Base-by-base conservation (phyloP, 2,113 vertebrate genomes). In the Pterocles burchelli region DNA sequence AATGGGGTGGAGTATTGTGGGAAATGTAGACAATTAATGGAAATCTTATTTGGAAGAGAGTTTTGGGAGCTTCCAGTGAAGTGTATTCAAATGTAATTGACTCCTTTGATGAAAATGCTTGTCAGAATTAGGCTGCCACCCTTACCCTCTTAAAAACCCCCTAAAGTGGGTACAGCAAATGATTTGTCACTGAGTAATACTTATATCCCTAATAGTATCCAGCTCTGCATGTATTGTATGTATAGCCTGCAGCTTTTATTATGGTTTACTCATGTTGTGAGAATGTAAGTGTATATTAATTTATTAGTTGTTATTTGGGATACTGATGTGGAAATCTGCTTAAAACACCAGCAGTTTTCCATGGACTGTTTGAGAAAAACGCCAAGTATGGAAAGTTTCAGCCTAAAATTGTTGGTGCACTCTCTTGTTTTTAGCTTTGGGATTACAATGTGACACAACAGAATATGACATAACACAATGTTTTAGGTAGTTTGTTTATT, bases 1-100 rank as follows among this genome's bases (percentile, higher is more conserved):
- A 95, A 86, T 83, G 83, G 90, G 97, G 98, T 97, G 98, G 97
- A 88, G 97, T 84, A 29, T 52, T 68, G 25, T 86, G 93, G 95
- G 94, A 96, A 94, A 81, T 66, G 46, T 79, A 59, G 86, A 43
- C 92, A 96, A 85, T 93, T 95, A 88, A 95, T 95, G 85, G 88
- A 96, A 97, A 91, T 95, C 61, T 62, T 88, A 57, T 97, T 91
- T 97, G 65, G 79, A 88, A 83, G 61, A 85, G 88, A 87, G 55
- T 89, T 94, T 80, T 72, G 51, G 80, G 57, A 86, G 41, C 85
- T 94, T 76, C 71, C 62, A 81, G 86, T 91, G 62, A 91, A 80
- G 12, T 29, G 51, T 61, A 73, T 86, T 82, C 22, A 71, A 65
- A 85, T 38, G 21, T 46, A 77, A 48, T 89, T 36, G 59, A 65